Percentiles rank a stretch among this genome's conserved stretches.
Evolutionary conservation across 2,797 vertebrate species (phyloP).

Genomic region (Sebastes baramenuke): DNA sequence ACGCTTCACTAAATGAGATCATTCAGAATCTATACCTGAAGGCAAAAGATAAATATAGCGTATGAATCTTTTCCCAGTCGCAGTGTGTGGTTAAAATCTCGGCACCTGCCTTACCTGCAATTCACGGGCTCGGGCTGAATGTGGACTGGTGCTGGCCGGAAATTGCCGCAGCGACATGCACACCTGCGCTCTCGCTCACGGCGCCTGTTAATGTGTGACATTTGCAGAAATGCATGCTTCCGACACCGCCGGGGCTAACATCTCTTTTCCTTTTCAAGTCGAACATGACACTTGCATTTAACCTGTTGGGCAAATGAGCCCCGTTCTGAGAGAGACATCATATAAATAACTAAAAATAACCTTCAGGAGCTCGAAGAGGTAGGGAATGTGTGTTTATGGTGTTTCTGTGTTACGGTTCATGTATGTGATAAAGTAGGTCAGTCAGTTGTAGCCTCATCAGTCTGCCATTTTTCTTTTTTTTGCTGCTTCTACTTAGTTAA

Average conservation of each 20-base stretch:
- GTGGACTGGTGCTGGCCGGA: background rate
- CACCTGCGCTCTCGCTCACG: conserved; percentile 19
- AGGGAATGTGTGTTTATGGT: background rate
- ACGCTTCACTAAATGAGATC: conserved; percentile 27
- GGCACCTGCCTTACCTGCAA: conserved; percentile 16
- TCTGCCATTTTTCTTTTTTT: background rate
- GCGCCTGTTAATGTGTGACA: background rate
- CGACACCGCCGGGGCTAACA: background rate
- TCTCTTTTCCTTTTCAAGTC: background rate
- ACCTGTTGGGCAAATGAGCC: background rate
- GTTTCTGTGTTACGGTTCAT: background rate
- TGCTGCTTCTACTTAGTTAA: background rate
- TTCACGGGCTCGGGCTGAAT: conserved; percentile 15
- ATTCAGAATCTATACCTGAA: conserved; percentile 26
- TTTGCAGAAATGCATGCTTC: background rate
- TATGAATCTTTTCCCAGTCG: background rate
- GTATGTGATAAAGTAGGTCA: conserved; percentile 8
- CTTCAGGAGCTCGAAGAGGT: background rate
- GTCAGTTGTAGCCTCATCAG: background rate
- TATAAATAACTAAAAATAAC: background rate
- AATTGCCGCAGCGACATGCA: background rate
- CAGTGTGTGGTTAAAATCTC: conserved; percentile 32
- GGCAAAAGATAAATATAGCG: conserved; percentile 29
- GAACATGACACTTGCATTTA: background rate
- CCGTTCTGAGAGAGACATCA: background rate